phyloP scores from a whole-genome alignment of 1,140 invertebrate species.

The Orius laevigatus region DNA sequence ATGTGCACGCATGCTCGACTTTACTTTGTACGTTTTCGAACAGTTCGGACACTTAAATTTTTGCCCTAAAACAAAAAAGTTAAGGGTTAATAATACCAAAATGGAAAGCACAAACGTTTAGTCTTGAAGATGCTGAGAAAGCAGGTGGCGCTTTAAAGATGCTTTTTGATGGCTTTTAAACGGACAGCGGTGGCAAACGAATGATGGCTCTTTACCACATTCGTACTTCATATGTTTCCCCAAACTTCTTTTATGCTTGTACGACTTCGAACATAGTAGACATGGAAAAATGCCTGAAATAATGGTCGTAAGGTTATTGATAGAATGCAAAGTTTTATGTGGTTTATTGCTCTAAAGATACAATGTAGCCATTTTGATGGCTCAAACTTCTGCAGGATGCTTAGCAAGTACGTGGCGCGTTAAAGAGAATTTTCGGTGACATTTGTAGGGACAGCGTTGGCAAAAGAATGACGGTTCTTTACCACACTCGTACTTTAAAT shows the following conservation, averaged over 20 bases:
- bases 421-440: constrained; percentile 31
- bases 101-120: neutral
- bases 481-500: constrained; percentile 34
- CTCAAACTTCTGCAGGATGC: no score
- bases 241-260: constrained; percentile 36
- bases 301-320: neutral
- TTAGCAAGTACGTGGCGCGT: constrained; percentile 29
- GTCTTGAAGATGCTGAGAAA: neutral
- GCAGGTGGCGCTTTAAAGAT: constrained; percentile 26
- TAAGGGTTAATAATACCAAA: neutral
- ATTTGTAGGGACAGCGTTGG: constrained; percentile 31
- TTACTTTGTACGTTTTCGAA: neutral
- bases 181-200: constrained; percentile 30
- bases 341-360: no score
- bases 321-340: no score
- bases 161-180: constrained; percentile 27
- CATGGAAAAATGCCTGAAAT: constrained; percentile 20
- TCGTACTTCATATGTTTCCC: constrained; percentile 29
- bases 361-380: no score
- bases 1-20: constrained; percentile 1
- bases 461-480: constrained; percentile 35
- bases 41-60: constrained; percentile 14
- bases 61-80: neutral
- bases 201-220: constrained; percentile 36
- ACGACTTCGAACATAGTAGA: constrained; percentile 28